Percentiles rank a stretch among this genome's conserved stretches.
phyloP scores from a whole-genome alignment of 2,888 invertebrate species.

The Metellina segmentata region DNA sequence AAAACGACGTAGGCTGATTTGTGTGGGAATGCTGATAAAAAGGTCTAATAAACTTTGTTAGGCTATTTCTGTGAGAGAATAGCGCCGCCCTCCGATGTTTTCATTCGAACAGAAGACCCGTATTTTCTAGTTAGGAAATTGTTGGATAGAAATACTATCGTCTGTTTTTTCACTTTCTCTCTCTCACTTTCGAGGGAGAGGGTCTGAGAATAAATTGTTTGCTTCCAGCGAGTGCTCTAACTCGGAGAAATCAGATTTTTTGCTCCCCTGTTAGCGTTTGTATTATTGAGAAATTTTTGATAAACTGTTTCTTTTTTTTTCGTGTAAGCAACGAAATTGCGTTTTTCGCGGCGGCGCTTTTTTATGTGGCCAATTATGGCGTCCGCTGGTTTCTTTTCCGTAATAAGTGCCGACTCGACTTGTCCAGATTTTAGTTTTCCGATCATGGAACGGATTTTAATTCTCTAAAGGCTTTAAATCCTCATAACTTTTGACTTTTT shows the following conservation, averaged over 20 bases:
- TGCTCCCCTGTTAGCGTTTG: slow-evolving; percentile 24
- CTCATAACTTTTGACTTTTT: too few relatives aligned
- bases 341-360: not conserved
- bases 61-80: slow-evolving; percentile 66
- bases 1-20: slow-evolving; percentile 36
- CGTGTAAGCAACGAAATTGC: slow-evolving; percentile 4
- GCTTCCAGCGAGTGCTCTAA: not conserved
- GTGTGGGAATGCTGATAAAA: slow-evolving; percentile 33
- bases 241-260: slow-evolving; percentile 54
- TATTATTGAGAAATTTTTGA: slow-evolving; percentile 60
- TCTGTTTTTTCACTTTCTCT: not conserved
- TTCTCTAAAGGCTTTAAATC: too few relatives aligned
- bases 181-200: not conserved
- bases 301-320: slow-evolving; percentile 51
- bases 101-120: slow-evolving; percentile 62
- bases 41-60: slow-evolving; percentile 73
- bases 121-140: slow-evolving; percentile 75
- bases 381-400: not conserved
- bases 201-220: slow-evolving; percentile 57
- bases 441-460: too few relatives aligned
- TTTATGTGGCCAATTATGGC: slow-evolving; percentile 38
- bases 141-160: slow-evolving; percentile 55
- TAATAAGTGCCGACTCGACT: slow-evolving; percentile 14
- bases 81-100: slow-evolving; percentile 69
- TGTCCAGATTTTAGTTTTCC: too few relatives aligned